phyloP scores from a whole-genome alignment of 2,797 vertebrate species.

The Eupleurogrammus muticus region DNA sequence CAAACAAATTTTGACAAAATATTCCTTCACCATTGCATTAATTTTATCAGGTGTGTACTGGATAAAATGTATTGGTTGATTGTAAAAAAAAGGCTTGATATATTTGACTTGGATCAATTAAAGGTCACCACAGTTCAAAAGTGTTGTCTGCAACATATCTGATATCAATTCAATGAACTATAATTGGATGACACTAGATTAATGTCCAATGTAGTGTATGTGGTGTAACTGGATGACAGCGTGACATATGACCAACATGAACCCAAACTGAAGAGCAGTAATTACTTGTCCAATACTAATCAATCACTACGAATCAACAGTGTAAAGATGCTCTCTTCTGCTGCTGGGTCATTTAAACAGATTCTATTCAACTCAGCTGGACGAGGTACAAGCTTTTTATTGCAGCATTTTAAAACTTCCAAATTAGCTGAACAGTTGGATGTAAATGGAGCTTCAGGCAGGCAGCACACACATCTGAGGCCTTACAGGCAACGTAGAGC shows the following conservation, averaged over 20 bases:
- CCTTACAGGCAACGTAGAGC: slow-evolving; percentile 28
- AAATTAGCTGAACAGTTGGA: slow-evolving; percentile 41
- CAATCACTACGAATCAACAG: neutral
- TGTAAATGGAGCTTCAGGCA: slow-evolving; percentile 29
- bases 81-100: neutral
- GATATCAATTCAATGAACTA: neutral
- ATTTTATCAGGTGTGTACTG: neutral
- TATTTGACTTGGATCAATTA: slow-evolving; percentile 1
- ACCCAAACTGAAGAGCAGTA: neutral
- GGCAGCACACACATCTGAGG: slow-evolving; percentile 32
- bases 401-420: slow-evolving; percentile 48
- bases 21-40: neutral
- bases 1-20: neutral
- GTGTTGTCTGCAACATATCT: neutral
- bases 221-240: neutral
- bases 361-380: slow-evolving; percentile 31
- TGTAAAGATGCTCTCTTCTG: neutral
- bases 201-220: neutral
- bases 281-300: neutral
- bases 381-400: slow-evolving; percentile 52
- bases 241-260: neutral
- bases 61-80: neutral
- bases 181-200: neutral
- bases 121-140: slow-evolving; percentile 22
- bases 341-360: slow-evolving; percentile 31